Base-by-base conservation (phyloP, 2,797 vertebrate species). In the Schizopygopsis pylzovi region DNA sequence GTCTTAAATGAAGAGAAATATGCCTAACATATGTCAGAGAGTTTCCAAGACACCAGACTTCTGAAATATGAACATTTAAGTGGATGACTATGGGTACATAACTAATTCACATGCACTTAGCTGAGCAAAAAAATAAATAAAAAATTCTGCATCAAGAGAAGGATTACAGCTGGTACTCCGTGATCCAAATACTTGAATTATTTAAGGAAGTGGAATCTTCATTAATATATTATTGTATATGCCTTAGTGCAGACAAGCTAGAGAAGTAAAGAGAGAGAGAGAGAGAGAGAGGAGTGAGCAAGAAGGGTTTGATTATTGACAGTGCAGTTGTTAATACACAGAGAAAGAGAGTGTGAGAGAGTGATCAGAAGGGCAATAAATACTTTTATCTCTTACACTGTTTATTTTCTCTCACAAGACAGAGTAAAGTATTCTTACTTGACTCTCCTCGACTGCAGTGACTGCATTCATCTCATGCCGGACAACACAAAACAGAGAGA, bases 151-250 rank as follows among this genome's bases (percentile, higher is more conserved):
- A 85, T 71, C 82, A 81, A 61, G 45, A 67, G 54, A 67, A 88
- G 56, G 52, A 81, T 71, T 68, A 56, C 54, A 47, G 73, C 75
- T 72, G 43, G 43, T 81, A 56, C 68, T 43, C n/a, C 54, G 76
- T 70, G 87, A 67, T 85, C 81, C 76, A 86, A 84, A 84, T 79
- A 49, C 59, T 39, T 86, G 22, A 81, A 85, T 88, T 85, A 87
- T 87, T 87, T 83, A 87, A 59, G 41, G 16, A 87, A 84, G 39
- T 78, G 77, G 67, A 75, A 77, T 85, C 75, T 85, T 87, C 81
- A 87, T 87, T 85, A 87, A 89, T 85, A 85, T 83, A 75, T 83
- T 83, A 88, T 85, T 61, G 72, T 68, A 79, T 49, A 82, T 49
- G 59, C 56, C 56, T 43, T 75, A 25, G 63, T 54, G 63, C 12